Percentiles rank a stretch among this genome's conserved stretches.
phyloP scores from a whole-genome alignment of 2,113 vertebrate genomes.

The Phaethon lepturus region DNA sequence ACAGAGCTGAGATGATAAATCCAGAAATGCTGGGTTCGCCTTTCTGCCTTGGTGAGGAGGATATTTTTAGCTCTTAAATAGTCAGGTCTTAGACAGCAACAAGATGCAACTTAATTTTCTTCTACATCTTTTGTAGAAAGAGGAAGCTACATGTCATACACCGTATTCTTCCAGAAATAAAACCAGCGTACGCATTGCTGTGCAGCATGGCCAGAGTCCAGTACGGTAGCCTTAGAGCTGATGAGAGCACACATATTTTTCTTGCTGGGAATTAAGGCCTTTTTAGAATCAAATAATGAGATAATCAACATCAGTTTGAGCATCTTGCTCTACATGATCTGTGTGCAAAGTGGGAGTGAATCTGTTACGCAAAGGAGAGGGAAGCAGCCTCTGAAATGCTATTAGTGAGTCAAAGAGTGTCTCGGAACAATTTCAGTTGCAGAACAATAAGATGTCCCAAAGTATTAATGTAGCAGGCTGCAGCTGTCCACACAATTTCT shows the following conservation, averaged over 20 bases:
- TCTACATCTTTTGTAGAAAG: background rate
- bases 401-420: background rate
- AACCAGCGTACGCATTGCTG: background rate
- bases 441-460: background rate
- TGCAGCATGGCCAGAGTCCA: background rate
- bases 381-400: background rate
- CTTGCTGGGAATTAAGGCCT: constrained; percentile 21
- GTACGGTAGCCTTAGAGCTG: background rate
- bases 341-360: background rate
- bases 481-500: background rate
- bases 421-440: background rate
- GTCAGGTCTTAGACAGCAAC: background rate
- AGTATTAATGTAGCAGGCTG: background rate
- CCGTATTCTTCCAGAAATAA: background rate
- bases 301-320: constrained; percentile 12
- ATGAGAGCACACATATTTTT: background rate
- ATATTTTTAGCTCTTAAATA: background rate
- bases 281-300: constrained; percentile 19
- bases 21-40: background rate
- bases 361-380: background rate
- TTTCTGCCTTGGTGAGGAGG: background rate
- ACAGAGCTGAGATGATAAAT: background rate
- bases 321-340: background rate
- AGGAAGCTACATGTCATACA: background rate
- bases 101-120: background rate